phyloP scores from a whole-genome alignment of 2,113 vertebrate species.

The Daboia siamensis region DNA sequence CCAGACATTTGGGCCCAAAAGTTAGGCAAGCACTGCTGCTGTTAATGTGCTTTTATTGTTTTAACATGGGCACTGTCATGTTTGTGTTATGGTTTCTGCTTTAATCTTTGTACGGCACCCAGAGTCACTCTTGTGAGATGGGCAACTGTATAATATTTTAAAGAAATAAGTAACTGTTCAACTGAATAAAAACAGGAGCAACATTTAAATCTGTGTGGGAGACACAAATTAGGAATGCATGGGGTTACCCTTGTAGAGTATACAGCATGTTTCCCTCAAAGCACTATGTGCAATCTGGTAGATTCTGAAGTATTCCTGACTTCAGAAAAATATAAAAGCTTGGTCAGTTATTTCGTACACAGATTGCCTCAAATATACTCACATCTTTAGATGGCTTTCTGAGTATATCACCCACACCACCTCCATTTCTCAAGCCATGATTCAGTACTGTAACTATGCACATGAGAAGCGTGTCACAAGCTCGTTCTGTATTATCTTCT shows the following conservation, averaged over 20 bases:
- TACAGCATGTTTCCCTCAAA: neutral
- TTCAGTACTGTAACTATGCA: conserved; percentile 82
- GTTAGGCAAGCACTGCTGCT: neutral
- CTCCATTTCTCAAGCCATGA: conserved; percentile 79
- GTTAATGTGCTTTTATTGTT: neutral
- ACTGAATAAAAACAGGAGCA: neutral
- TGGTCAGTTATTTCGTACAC: neutral
- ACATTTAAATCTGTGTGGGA: neutral
- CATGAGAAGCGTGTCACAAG: conserved; percentile 82
- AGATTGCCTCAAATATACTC: conserved; percentile 36
- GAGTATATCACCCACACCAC: conserved; percentile 79
- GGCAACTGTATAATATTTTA: neutral
- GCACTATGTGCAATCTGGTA: neutral
- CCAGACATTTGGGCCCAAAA: neutral
- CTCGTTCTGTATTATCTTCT: conserved; percentile 67
- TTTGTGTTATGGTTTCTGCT: neutral
- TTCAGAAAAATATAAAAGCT: neutral
- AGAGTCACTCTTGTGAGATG: neutral
- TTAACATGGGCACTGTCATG: neutral
- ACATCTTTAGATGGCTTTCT: conserved; percentile 82
- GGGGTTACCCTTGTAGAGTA: neutral
- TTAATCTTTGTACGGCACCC: neutral
- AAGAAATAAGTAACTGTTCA: neutral
- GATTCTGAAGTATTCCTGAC: neutral
- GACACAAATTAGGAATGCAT: neutral